Conservation (phyloP, 2,797 vertebrate genomes). For the Mus caroli region DNA sequence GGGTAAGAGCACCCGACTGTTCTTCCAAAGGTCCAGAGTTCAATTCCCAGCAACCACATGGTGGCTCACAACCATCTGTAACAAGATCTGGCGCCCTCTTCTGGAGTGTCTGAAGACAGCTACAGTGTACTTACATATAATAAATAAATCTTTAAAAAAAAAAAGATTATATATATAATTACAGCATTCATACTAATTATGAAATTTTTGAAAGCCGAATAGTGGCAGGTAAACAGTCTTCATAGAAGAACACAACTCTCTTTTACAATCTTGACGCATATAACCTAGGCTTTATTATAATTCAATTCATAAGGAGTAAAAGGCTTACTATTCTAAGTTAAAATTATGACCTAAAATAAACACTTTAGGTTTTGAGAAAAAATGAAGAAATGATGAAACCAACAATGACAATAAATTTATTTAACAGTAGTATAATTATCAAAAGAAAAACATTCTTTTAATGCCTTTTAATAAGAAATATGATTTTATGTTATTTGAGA, state of each 20-base stretch:
- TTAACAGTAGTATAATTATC: background rate
- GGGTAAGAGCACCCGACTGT: too few species aligned
- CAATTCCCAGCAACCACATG: too few species aligned
- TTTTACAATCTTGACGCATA: too few species aligned
- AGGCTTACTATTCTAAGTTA: background rate
- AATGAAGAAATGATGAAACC: background rate
- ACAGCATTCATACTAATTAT: background rate
- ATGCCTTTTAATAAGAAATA: background rate
- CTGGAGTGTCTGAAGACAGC: too few species aligned
- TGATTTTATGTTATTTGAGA: background rate
- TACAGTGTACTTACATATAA: too few species aligned
- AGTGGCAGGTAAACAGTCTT: background rate
- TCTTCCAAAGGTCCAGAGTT: too few species aligned
- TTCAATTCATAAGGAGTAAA: background rate
- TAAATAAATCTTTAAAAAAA: too few species aligned
- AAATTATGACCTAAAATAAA: background rate
- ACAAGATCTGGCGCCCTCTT: too few species aligned
- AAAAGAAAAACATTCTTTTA: background rate
- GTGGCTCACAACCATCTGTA: too few species aligned
- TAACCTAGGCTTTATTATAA: background rate
- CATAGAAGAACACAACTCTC: too few species aligned
- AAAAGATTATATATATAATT: conserved; percentile 15
- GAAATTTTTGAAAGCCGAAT: background rate
- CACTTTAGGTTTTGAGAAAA: background rate
- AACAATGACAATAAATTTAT: background rate